Conservation (phyloP, 2,888 invertebrate species). For the Pandemis heparana region DNA sequence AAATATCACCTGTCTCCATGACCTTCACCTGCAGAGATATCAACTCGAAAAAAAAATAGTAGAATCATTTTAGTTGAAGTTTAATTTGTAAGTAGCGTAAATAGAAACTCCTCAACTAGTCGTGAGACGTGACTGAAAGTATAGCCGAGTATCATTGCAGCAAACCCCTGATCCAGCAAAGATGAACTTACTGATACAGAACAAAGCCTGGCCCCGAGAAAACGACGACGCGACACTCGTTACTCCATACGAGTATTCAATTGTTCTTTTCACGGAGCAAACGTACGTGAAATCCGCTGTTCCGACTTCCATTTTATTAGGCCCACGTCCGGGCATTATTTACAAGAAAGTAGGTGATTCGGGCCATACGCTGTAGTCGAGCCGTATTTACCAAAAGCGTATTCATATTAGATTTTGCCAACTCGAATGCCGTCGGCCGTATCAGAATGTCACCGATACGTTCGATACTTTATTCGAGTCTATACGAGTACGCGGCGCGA, state of each 20-base stretch:
- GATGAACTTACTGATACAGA: constrained; percentile 24
- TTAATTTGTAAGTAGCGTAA: not conserved
- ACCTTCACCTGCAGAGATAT: not conserved
- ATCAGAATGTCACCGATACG: constrained; percentile 78
- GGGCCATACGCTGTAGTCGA: constrained; percentile 49
- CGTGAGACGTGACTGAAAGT: not conserved
- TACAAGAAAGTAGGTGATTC: constrained; percentile 49
- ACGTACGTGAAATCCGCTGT: constrained; percentile 22
- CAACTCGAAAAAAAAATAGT: no score
- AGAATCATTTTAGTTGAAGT: not conserved
- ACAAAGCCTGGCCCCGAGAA: constrained; percentile 18
- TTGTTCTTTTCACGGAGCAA: constrained; percentile 32
- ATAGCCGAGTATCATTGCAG: not conserved
- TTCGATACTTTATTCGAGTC: constrained; percentile 80
- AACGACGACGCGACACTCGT: constrained; percentile 30
- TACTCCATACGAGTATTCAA: constrained; percentile 32
- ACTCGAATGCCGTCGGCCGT: constrained; percentile 72
- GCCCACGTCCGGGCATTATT: constrained; percentile 53
- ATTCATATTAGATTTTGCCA: constrained; percentile 83
- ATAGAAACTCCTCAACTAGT: not conserved
- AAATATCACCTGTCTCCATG: no score
- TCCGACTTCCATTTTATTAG: constrained; percentile 52
- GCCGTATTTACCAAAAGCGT: constrained; percentile 78
- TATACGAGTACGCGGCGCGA: constrained; percentile 70
- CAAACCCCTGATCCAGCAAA: constrained; percentile 10